Evolutionary conservation across 1,140 invertebrate species (phyloP).

Genomic region (Eriosoma lanigerum): DNA sequence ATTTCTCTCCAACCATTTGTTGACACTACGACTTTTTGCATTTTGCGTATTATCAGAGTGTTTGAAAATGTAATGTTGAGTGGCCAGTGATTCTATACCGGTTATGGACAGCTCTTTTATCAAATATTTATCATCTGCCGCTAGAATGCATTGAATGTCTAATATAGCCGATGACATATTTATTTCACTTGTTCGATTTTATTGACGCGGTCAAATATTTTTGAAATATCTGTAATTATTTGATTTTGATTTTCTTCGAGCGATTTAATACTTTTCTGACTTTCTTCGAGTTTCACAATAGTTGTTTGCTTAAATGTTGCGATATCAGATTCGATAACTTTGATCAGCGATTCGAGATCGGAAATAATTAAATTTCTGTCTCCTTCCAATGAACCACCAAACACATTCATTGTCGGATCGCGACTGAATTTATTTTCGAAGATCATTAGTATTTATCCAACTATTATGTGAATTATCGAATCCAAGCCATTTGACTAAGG

Average conservation of each 20-base stretch:
- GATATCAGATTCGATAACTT: too few relatives aligned
- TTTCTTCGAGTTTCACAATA: too few relatives aligned
- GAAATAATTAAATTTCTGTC: neutral
- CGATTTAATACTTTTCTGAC: too few relatives aligned
- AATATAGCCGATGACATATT: neutral
- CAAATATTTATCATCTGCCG: neutral
- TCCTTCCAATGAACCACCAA: neutral
- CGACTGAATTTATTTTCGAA: neutral
- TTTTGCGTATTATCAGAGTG: neutral
- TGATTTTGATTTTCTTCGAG: too few relatives aligned
- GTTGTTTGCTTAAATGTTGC: too few relatives aligned
- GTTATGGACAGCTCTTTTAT: neutral
- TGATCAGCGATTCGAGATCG: too few relatives aligned
- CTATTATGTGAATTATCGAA: slow-evolving; percentile 37
- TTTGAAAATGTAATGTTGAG: slow-evolving; percentile 14
- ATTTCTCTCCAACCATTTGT: neutral
- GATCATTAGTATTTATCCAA: neutral
- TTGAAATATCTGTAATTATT: too few relatives aligned
- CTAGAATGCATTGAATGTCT: neutral
- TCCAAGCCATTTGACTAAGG: slow-evolving; percentile 53
- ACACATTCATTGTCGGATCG: neutral
- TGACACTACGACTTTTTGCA: neutral
- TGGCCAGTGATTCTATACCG: neutral
- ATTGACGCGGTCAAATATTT: too few relatives aligned
- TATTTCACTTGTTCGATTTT: too few relatives aligned